Evolutionary conservation across 2,888 invertebrate genomes (phyloP), one percentile per base, ranked within the genome.

Genomic region (Alviniconcha strummeri): DNA sequence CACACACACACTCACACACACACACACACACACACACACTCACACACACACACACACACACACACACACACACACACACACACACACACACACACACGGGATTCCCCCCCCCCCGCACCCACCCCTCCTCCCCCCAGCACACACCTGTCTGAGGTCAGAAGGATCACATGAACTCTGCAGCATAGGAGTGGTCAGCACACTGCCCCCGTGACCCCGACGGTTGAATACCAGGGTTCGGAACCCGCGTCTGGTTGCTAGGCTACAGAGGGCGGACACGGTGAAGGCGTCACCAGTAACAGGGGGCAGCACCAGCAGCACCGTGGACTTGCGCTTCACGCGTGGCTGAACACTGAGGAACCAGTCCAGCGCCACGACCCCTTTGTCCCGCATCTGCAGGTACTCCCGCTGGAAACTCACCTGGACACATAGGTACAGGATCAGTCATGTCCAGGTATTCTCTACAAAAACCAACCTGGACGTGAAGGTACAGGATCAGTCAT

Each of bases 361-460:
- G 85, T 93, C 93, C 11, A 93, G 84, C 0, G 92, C 91, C 7
- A 92, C 89, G 9, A 91, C 86, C 36, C 92, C 92, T 80, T 90
- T 89, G 83, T 93, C 92, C 8, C 86, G 84, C 90, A 92, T 89
- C 84, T 91, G 90, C 55, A 92, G 81, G 84, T 90, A 91, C 83
- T 92, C 91, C 72, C 93, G 86, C 54, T 91, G 90, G 82, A 89
- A 91, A 15, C 86, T 76, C 8, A 89, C 86, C 9, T 87, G 85
- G 8, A 83, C 83, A 9, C 80, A 77, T 36, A 36, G 36, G 36
- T 36, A 36, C 36, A 36, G 36, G 36, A 36, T 11, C 19, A 19
- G 80, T 69, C 80, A 86, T 15, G 15, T 64, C 36, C 36, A 36
- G 36, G 36, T 36, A 36, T 36, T 36, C 36, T 36, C 36, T 36